These are phyloP conservation scores for Lerista edwardsae DNA, from an alignment of 2,797 vertebrate genomes.

Conservation along the genomic window DNA sequence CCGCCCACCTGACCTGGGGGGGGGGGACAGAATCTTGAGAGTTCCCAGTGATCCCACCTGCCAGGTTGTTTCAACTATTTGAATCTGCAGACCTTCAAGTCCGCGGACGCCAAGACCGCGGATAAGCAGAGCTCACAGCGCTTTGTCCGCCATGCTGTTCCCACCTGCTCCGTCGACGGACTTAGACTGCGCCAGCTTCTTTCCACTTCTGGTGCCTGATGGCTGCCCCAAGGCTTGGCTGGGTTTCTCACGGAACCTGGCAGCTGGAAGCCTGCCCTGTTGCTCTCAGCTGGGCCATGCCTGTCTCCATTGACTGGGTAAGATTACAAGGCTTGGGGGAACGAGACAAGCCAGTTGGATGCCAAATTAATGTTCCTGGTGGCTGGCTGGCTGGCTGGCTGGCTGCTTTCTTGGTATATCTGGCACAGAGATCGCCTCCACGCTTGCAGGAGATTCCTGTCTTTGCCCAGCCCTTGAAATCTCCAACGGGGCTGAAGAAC, in stretches of 20 bases:
- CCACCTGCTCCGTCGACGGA: too few species aligned
- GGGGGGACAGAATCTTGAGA: too few species aligned
- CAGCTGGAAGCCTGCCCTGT: slow-evolving; percentile 44
- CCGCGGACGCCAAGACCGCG: too few species aligned
- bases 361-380: slow-evolving; percentile 13
- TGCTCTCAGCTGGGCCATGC: slow-evolving; percentile 35
- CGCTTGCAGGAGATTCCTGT: background rate
- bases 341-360: slow-evolving; percentile 20
- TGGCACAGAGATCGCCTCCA: background rate
- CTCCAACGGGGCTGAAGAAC: background rate
- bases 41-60: too few species aligned
- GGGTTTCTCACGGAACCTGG: background rate
- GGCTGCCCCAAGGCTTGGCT: slow-evolving; percentile 55
- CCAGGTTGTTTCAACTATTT: too few species aligned
- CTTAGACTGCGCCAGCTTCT: too few species aligned
- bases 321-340: slow-evolving; percentile 54
- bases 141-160: too few species aligned
- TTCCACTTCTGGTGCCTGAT: slow-evolving; percentile 3
- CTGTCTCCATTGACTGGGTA: slow-evolving; percentile 69
- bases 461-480: background rate
- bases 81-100: too few species aligned
- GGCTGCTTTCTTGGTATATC: slow-evolving; percentile 33
- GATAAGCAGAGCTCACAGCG: too few species aligned
- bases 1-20: too few species aligned
- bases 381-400: slow-evolving; percentile 10